Evolutionary conservation across 1,140 invertebrate species (phyloP), one percentile per base, ranked within the genome.

Genomic region (Stegodyphus dumicola): DNA sequence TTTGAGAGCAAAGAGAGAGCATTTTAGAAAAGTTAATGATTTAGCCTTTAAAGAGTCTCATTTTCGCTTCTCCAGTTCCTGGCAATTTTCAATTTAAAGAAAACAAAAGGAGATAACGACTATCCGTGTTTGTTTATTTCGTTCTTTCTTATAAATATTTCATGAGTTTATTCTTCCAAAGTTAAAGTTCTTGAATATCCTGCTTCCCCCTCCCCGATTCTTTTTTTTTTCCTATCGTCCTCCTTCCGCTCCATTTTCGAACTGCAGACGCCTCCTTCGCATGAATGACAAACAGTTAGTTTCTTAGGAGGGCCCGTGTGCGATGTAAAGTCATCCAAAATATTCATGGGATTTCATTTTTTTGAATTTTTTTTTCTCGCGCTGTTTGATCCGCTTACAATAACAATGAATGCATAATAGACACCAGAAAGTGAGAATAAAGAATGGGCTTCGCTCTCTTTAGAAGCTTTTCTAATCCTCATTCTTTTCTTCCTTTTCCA

Each of bases 401-500:
- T 80, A 80, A 80, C 78, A 80, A 80, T 80, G 78, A 80, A 49
- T 73, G 56, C 48, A 80, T 80, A 80, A 80, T 80, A 67, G 67
- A 80, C 67, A 73, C 67, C 33, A 33, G 33, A 33, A 70, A 79
- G 54, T 7, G 17, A 48, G 54, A 51, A 73, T 73, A 13, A 52
- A 17, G n/a, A 66, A 66, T 66, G 65, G n/a, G 7, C 65, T 66
- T 17, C 7, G n/a, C 33, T 33, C 33, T 33, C 33, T 33, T 33
- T 33, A 33, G 60, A 67, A 77, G 48, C 56, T 64, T 76, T 33
- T 64, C 49, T 6, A 6, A 53, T 33, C 33, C 17, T 73, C 18
- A 7, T 60, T 64, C 15, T 33, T 76, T 60, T 48, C 51, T 76
- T 48, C 33, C 33, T 33, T 76, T 76, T 49, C 6, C 7, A 64